Percentiles rank a stretch among this genome's conserved stretches.
These are phyloP conservation scores for Bombus difficillimus DNA, from an alignment of 1,140 invertebrate genomes.

Conservation along the genomic window DNA sequence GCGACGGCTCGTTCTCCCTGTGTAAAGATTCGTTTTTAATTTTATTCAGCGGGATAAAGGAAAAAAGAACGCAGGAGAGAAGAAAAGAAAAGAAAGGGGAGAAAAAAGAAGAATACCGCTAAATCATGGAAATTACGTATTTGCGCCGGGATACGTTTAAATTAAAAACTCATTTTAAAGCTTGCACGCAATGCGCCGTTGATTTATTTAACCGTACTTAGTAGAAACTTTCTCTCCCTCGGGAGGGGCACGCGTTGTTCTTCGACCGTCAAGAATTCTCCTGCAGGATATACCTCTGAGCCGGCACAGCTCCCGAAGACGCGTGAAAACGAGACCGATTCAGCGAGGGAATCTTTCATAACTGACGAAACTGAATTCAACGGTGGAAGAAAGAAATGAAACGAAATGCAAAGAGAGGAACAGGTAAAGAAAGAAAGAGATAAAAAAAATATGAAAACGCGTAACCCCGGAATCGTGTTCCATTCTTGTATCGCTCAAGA, in stretches of 20 bases:
- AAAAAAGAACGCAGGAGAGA: not conserved
- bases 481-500: not conserved
- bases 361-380: not conserved
- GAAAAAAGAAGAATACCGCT: not conserved
- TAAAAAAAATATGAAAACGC: not conserved
- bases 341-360: not conserved
- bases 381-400: no score
- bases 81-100: not conserved
- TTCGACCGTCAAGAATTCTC: not conserved
- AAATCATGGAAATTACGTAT: constrained; percentile 57
- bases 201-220: constrained; percentile 51
- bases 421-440: not conserved
- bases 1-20: not conserved
- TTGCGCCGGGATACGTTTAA: constrained; percentile 50
- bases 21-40: constrained; percentile 53
- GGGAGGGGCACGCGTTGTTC: constrained; percentile 1
- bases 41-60: constrained; percentile 4
- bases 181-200: constrained; percentile 31
- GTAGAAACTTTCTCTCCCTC: constrained; percentile 16
- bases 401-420: no score
- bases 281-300: not conserved
- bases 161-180: constrained; percentile 49
- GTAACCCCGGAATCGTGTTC: no score
- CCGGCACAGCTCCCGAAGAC: not conserved
- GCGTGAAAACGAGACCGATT: not conserved